Base-by-base conservation (phyloP, 2,888 invertebrate genomes). In the Ormyrus rosae region DNA sequence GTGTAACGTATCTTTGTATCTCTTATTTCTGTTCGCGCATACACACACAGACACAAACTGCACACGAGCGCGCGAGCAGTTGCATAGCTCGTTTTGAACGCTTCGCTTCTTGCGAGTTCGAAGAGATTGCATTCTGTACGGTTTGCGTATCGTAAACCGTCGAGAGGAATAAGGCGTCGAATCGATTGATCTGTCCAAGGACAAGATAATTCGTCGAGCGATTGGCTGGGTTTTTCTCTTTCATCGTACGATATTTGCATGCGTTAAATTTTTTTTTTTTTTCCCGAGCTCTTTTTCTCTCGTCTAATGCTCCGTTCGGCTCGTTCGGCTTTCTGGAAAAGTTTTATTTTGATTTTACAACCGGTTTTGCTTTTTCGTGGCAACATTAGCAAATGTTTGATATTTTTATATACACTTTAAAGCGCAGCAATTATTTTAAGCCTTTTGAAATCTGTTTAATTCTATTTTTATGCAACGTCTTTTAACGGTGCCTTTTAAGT, bases 121-220 rank as follows among this genome's bases (percentile, higher is more conserved):
- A 65, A 34, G 69, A 56, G 64, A 70, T 70, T 70, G 65, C 75
- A 51, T 65, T 65, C 46, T 58, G 34, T 4, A 48, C 56, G 48
- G 13, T 67, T 67, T 6, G 61, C 9, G 56, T 67, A 55, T 45
- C 13, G 60, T n/a, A 48, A 60, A 61, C 9, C 34, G 73, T 46
- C 60, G 64, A 69, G 74, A 78, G 72, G 46, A 69, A 71, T 63
- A 74, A 74, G 78, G 70, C 78, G 65, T 80, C 71, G 75, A 80
- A 82, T 80, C 78, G 80, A 80, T 82, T 78, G 75, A 82, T 82
- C 78, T 56, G 72, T 13, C 48, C 80, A 82, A 82, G 80, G 80
- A 82, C 75, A 72, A 80, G 78, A 78, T 78, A 80, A 77, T 78
- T 80, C 82, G 63, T 71, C 77, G 70, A 77, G 73, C 34, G 73